Base-by-base conservation (phyloP, 2,888 invertebrate genomes). In the Onchidella celtica region DNA sequence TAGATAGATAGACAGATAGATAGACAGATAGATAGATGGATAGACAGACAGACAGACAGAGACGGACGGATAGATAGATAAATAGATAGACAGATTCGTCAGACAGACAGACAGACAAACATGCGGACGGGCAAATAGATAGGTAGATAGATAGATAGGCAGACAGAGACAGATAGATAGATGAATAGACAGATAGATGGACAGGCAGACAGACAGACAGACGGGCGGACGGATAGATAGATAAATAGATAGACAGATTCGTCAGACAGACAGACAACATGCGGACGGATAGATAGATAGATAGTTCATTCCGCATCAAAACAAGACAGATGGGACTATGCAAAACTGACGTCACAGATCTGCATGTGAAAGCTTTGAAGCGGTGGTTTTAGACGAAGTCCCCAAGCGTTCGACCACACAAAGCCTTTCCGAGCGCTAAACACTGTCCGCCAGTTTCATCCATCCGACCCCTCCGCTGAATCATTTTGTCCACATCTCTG, bases 61-160 rank as follows among this genome's bases (percentile, higher is more conserved):
- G 36, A 65, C 3, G 65, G 76, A 68, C 9, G 27, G 77, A 68
- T 29, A 68, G 77, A 68, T n/a, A 68, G 55, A 68, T 29, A 68
- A 59, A 68, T 14, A 77, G 68, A 66, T 29, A 77, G 47, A 72
- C 3, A 55, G 72, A 72, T n/a, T n/a, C n/a, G n/a, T n/a, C 3
- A 72, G 27, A 72, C 2, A 72, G 73, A 73, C 1, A 57, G 59
- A 59, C 1, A 73, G 29, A 32, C 1, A 73, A 59, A 73, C 3
- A 73, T 57, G 59, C 11, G 59, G 73, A 73, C 1, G 59, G 73
- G 59, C 1, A 55, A 32, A 72, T 2, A 72, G 72, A 72, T 4
- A 29, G 29, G 34, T 24, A 72, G 34, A 68, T 11, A 68, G 68
- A 68, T n/a, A 68, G 68, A 68, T 11, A 68, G 68, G n/a, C n/a